Evolutionary conservation across 2,797 vertebrate genomes (phyloP).

Genomic region (Pitangus sulphuratus): DNA sequence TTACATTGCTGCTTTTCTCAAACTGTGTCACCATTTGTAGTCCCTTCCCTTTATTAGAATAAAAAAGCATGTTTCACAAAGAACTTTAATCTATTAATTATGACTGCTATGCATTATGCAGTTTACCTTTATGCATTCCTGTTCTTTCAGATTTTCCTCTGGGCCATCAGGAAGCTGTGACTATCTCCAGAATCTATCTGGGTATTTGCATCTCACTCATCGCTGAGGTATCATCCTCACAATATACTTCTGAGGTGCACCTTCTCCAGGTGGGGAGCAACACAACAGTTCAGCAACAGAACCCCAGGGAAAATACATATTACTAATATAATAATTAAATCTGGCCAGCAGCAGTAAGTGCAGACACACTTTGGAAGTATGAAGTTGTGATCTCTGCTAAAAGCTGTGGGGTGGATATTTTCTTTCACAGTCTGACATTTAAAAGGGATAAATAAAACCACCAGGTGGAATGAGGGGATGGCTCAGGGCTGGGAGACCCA

Average conservation of each 20-base stretch:
- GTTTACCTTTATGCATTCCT: constrained; percentile 17
- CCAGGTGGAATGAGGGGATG: neutral
- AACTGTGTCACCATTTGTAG: neutral
- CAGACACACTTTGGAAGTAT: neutral
- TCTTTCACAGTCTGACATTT: neutral
- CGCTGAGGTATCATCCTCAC: constrained; percentile 11
- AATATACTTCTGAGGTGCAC: neutral
- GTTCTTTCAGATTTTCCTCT: constrained; percentile 20
- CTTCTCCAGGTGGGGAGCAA: neutral
- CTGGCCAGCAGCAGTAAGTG: neutral
- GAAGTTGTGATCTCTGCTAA: neutral
- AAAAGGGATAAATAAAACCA: neutral
- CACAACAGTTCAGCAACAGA: neutral
- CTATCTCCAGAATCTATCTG: constrained; percentile 27
- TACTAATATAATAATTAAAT: neutral
- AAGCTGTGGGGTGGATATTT: neutral
- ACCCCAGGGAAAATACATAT: neutral
- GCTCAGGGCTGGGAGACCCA: neutral
- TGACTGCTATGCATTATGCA: constrained; percentile 27
- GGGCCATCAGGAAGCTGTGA: constrained; percentile 22
- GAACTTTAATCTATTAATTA: constrained; percentile 47
- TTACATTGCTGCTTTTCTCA: neutral
- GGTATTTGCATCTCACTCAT: constrained; percentile 31
- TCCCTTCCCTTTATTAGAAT: neutral
- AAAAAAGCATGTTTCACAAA: constrained; percentile 19